Evolutionary conservation across 2,797 vertebrate species (phyloP), one percentile per base, ranked within the genome.

Genomic region (Enoplosus armatus): DNA sequence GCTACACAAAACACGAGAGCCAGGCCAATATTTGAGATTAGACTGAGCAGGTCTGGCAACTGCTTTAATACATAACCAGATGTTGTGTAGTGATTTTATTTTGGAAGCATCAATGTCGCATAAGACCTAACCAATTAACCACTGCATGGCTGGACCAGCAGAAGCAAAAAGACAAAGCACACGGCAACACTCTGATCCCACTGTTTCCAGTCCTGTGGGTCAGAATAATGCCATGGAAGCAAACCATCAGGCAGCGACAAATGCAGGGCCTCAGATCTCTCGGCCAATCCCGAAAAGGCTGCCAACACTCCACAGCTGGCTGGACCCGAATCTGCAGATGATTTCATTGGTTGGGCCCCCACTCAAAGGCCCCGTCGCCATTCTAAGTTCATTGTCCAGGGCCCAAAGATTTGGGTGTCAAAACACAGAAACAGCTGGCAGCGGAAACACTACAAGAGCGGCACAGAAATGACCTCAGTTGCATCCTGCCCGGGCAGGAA

Each of bases 381-480:
- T 79, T 87, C 75, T 80, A 39, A 89, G 83, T 88, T 89, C 77
- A 90, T 92, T 93, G 91, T 94, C 45, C 61, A 20, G 67, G 50
- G 47, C 74, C 80, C 47, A 37, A 83, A 80, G 72, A 69, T 84
- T 85, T 72, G 64, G 66, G 85, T 90, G 84, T 89, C 83, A 87
- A 92, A 94, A 92, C 88, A 89, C 54, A 92, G 92, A 93, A 93
- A 90, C 92, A 94, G 93, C 93, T 93, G 93, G 85, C 82, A 80
- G 83, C 74, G 82, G 92, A 92, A 94, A 81, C 85, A 83, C 79
- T 73, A 87, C 76, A 62, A 89, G 72, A 75, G 72, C 59, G 62
- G 86, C 79, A 88, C 76, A 90, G 85, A 87, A 83, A 79, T 86
- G 70, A 87, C 93, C 91, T 85, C 87, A 56, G 78, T 53, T 48